Percentiles rank a stretch among this genome's conserved stretches.
These are phyloP conservation scores for Astyanax mexicanus DNA, from an alignment of 2,797 vertebrate genomes.

Conservation along the genomic window DNA sequence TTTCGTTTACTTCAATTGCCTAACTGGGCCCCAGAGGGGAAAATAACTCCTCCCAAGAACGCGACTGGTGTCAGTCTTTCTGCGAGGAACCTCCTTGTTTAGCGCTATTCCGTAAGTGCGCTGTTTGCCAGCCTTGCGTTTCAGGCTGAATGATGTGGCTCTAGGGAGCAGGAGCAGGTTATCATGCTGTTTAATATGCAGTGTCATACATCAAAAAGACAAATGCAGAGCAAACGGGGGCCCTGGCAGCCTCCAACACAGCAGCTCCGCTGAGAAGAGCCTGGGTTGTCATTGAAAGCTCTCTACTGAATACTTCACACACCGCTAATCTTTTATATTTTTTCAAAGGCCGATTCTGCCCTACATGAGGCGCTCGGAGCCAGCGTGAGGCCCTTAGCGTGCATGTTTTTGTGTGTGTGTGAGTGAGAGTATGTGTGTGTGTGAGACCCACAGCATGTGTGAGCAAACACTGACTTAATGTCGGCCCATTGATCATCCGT, in stretches of 20 bases:
- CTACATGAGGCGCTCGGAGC: slow-evolving; percentile 36
- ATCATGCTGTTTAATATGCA: slow-evolving; percentile 52
- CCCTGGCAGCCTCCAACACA: slow-evolving; percentile 40
- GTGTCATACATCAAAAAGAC: slow-evolving; percentile 57
- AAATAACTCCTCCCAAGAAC: not conserved
- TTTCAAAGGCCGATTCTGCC: slow-evolving; percentile 47
- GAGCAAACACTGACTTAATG: slow-evolving; percentile 52
- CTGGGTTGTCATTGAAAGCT: slow-evolving; percentile 31
- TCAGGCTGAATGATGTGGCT: slow-evolving; percentile 32
- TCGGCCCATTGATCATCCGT: slow-evolving; percentile 52
- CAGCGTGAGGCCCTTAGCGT: slow-evolving; percentile 20
- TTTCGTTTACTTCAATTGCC: not conserved
- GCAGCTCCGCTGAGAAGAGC: slow-evolving; percentile 33
- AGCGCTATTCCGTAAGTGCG: not conserved
- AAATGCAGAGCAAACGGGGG: slow-evolving; percentile 49
- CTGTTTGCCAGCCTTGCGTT: slow-evolving; percentile 14
- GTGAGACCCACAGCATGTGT: slow-evolving; percentile 29
- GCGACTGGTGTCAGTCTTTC: slow-evolving; percentile 20
- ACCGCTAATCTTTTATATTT: slow-evolving; percentile 50
- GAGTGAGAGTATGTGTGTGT: not conserved
- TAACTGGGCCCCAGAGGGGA: not conserved
- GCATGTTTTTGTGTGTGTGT: slow-evolving; percentile 12
- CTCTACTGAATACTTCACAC: slow-evolving; percentile 55
- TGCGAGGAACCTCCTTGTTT: slow-evolving; percentile 8
- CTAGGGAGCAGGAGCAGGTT: slow-evolving; percentile 47